These are phyloP conservation scores for Synanthedon myopaeformis DNA, from an alignment of 2,888 invertebrate genomes.

Conservation along the genomic window DNA sequence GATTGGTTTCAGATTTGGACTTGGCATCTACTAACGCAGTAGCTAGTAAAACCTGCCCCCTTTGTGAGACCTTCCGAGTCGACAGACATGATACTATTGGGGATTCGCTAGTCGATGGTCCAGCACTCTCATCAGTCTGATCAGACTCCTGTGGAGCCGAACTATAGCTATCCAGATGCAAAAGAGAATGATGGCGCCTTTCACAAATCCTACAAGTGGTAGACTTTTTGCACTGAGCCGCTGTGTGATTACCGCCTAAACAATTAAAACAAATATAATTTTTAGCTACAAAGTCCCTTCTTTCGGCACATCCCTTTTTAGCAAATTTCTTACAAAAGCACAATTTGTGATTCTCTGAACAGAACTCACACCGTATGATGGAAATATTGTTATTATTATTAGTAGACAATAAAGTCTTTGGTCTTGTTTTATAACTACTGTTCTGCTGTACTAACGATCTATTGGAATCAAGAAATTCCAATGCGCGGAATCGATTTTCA, in stretches of 20 bases:
- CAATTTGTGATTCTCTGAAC: slow-evolving; percentile 1
- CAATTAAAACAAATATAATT: slow-evolving; percentile 10
- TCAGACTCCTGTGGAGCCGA: background rate
- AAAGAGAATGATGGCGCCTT: slow-evolving; percentile 9
- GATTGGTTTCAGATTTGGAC: slow-evolving; percentile 5
- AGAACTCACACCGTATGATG: background rate
- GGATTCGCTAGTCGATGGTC: background rate
- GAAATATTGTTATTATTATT: background rate
- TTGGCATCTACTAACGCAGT: slow-evolving; percentile 13
- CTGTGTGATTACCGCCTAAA: slow-evolving; percentile 5
- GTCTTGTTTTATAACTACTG: background rate
- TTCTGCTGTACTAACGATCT: background rate
- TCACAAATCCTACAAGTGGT: slow-evolving; percentile 8
- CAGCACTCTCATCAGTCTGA: background rate
- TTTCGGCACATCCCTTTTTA: background rate
- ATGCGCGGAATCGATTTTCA: slow-evolving; percentile 1
- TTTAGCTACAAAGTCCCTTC: slow-evolving; percentile 2
- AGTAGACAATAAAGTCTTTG: background rate
- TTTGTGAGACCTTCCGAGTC: background rate
- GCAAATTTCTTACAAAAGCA: slow-evolving; percentile 1
- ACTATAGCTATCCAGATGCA: slow-evolving; percentile 4
- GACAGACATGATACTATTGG: background rate
- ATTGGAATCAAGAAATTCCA: slow-evolving; percentile 3
- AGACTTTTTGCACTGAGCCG: slow-evolving; percentile 4
- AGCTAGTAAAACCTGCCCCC: slow-evolving; percentile 13